Percentiles rank a stretch among this genome's conserved stretches.
phyloP scores from a whole-genome alignment of 2,797 vertebrate species.

The Coccyzus lansbergi region DNA sequence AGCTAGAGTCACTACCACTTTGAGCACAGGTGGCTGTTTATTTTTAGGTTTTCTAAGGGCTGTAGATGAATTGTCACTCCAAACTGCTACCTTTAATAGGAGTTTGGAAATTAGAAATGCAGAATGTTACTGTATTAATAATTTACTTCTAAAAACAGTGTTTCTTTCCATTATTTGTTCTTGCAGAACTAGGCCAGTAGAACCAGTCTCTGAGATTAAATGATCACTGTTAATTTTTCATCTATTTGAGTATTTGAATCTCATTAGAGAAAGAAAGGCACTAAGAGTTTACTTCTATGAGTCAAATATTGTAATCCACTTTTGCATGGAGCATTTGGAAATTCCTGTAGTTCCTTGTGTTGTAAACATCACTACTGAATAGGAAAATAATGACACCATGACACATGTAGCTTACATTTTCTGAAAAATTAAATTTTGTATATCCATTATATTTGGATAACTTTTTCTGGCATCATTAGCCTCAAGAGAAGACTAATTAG shows the following conservation, averaged over 20 bases:
- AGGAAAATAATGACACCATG: background rate
- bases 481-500: background rate
- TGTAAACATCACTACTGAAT: background rate
- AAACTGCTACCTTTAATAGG: conserved; percentile 53
- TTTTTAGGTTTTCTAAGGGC: conserved; percentile 58
- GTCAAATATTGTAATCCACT: background rate
- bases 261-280: background rate
- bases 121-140: conserved; percentile 10
- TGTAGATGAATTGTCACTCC: background rate
- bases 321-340: background rate
- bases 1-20: conserved; percentile 60
- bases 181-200: background rate
- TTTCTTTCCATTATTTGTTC: background rate
- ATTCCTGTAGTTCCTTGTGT: background rate
- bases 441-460: background rate
- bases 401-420: background rate
- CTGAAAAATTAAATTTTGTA: background rate
- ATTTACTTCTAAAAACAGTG: background rate
- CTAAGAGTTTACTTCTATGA: background rate
- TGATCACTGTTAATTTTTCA: background rate
- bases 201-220: background rate
- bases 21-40: conserved; percentile 59
- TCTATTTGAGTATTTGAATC: background rate
- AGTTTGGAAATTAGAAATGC: conserved; percentile 47
- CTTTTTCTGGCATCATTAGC: background rate